Evolutionary conservation across 2,113 vertebrate species (phyloP).

Genomic region (Sceloporus tristichus): DNA sequence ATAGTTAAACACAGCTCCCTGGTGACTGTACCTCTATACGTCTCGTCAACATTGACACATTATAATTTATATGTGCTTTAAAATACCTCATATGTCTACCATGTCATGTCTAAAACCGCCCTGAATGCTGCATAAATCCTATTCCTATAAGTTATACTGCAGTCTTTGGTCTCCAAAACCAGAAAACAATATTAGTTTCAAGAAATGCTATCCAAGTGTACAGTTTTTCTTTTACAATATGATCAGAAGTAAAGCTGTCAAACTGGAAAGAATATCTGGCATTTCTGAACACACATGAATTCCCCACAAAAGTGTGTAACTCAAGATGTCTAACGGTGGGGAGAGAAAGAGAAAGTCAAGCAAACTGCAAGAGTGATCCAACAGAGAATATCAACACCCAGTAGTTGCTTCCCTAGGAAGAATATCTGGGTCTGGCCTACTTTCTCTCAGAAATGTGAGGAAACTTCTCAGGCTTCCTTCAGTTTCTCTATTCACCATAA

Average conservation of each 20-base stretch:
- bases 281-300: not conserved
- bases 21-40: too few relatives aligned
- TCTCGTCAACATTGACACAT: not conserved
- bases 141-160: not conserved
- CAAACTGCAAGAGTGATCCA: not conserved
- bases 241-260: not conserved
- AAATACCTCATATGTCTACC: not conserved
- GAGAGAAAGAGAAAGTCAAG: not conserved
- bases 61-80: not conserved
- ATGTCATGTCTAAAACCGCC: not conserved
- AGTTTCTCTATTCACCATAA: not conserved
- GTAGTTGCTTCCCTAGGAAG: not conserved
- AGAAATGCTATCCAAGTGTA: not conserved
- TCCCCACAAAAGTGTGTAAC: not conserved
- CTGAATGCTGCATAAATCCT: not conserved
- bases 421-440: not conserved
- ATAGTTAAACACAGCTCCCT: not conserved
- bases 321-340: not conserved
- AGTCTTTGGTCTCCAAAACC: not conserved
- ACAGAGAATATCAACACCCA: not conserved
- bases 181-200: not conserved
- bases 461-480: not conserved
- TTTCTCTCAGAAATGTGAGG: not conserved
- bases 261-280: not conserved
- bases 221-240: not conserved